Conservation (phyloP, 2,797 vertebrate species). For the Manis pentadactyla region DNA sequence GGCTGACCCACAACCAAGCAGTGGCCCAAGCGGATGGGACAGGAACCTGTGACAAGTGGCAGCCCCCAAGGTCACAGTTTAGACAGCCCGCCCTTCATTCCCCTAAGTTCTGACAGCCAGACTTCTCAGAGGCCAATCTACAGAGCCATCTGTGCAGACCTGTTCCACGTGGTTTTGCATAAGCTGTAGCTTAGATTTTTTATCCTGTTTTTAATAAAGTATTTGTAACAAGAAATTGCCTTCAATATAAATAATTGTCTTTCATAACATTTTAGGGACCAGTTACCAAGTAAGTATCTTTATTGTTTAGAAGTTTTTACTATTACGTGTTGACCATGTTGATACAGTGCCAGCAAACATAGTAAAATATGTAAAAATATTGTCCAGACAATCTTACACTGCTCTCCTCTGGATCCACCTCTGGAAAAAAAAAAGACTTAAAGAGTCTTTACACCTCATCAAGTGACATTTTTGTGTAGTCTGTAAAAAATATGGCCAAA, state of each 20-base stretch:
- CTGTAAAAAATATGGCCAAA: slow-evolving; percentile 20
- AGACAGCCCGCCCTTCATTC: background rate
- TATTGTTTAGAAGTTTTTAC: background rate
- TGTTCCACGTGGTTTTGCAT: background rate
- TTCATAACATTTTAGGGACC: background rate
- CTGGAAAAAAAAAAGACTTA: fast-evolving
- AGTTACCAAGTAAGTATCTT: slow-evolving; percentile 5
- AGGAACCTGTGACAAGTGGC: background rate
- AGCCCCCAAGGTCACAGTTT: background rate
- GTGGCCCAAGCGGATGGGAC: background rate
- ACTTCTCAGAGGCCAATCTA: background rate
- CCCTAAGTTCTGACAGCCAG: background rate
- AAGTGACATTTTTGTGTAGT: slow-evolving; percentile 22
- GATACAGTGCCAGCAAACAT: background rate
- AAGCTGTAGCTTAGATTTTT: background rate
- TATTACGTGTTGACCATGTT: background rate
- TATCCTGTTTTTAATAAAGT: slow-evolving; percentile 39
- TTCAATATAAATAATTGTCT: slow-evolving; percentile 30
- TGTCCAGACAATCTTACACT: background rate
- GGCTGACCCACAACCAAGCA: background rate
- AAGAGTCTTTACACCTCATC: slow-evolving; percentile 11
- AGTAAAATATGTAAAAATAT: slow-evolving; percentile 16
- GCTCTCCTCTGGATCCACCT: background rate
- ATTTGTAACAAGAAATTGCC: background rate
- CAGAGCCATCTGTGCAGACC: background rate